Percentiles rank a stretch among this genome's conserved stretches.
Conservation (phyloP, 2,888 invertebrate species). For the Zaprionus lineosus region DNA sequence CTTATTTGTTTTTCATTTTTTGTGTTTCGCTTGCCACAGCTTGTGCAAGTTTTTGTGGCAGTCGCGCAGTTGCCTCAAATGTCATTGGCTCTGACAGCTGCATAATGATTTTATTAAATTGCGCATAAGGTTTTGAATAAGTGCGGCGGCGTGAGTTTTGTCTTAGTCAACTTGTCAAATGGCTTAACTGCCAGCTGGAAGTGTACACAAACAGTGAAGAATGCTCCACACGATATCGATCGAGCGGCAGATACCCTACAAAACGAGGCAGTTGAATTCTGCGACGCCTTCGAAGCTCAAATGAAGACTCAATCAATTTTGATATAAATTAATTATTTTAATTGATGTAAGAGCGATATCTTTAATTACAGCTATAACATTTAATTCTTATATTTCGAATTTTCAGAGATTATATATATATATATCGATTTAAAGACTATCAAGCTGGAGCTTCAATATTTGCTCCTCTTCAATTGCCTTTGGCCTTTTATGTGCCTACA, state of each 20-base stretch:
- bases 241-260: conserved; percentile 11
- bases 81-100: conserved; percentile 66
- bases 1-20: not conserved
- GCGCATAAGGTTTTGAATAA: conserved; percentile 61
- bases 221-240: conserved; percentile 1
- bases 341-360: too few relatives aligned
- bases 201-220: conserved; percentile 23
- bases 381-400: too few relatives aligned
- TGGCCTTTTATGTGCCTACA: too few relatives aligned
- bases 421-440: too few relatives aligned
- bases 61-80: conserved; percentile 51
- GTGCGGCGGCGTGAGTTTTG: conserved; percentile 60
- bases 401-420: too few relatives aligned
- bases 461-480: too few relatives aligned
- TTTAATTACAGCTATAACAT: too few relatives aligned
- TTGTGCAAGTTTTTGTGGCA: conserved; percentile 37
- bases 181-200: conserved; percentile 47
- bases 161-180: conserved; percentile 60
- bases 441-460: too few relatives aligned
- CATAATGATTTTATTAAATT: conserved; percentile 74
- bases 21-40: conserved; percentile 26
- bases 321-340: too few relatives aligned
- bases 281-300: too few relatives aligned
- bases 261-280: not conserved
- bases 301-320: too few relatives aligned